Percentiles rank a stretch among this genome's conserved stretches.
These are phyloP conservation scores for Artemisiospiza belli DNA, from an alignment of 2,113 vertebrate species.

Conservation along the genomic window DNA sequence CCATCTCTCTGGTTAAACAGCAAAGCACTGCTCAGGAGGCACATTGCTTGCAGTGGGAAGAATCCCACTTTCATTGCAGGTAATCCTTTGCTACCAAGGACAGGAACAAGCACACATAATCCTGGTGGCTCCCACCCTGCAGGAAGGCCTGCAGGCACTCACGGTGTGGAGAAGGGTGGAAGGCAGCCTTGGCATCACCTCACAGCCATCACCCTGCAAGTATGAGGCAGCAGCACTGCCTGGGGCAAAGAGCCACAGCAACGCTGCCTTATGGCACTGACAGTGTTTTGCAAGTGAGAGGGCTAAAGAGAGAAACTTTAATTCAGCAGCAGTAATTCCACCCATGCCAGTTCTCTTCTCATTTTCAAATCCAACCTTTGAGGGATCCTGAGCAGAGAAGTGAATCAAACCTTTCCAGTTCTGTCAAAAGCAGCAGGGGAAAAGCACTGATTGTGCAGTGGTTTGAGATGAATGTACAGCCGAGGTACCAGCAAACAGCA, in stretches of 20 bases:
- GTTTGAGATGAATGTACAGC: background rate
- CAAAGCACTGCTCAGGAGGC: background rate
- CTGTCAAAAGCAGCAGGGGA: background rate
- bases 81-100: slow-evolving; percentile 59
- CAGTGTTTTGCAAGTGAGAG: background rate
- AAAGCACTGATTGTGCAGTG: background rate
- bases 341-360: background rate
- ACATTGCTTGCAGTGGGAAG: background rate
- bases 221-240: background rate
- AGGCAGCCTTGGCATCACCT: background rate
- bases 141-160: background rate
- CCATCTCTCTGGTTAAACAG: background rate
- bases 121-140: background rate
- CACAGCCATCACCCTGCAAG: background rate
- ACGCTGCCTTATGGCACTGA: background rate
- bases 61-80: background rate
- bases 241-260: background rate
- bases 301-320: background rate
- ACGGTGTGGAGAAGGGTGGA: background rate
- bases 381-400: background rate
- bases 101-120: background rate
- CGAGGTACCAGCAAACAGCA: background rate
- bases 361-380: background rate
- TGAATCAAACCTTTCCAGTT: background rate
- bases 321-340: background rate